Evolutionary conservation across 2,113 vertebrate genomes (phyloP).

Genomic region (Fukomys damarensis): DNA sequence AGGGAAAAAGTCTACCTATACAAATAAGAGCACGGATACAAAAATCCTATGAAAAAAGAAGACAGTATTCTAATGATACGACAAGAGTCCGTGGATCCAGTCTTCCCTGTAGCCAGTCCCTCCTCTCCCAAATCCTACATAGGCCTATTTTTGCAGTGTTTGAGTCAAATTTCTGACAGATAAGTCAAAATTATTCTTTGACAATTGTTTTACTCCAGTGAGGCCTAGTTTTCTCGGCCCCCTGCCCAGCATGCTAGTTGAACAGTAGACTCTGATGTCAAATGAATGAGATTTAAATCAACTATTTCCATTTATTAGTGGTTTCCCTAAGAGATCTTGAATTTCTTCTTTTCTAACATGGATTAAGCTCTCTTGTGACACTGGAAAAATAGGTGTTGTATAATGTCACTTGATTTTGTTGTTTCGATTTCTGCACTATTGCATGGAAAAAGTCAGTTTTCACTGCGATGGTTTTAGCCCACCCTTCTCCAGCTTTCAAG

Average conservation of each 20-base stretch:
- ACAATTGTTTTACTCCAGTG: not conserved
- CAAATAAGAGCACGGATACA: not conserved
- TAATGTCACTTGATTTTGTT: not conserved
- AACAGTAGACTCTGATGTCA: not conserved
- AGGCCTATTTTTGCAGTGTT: not conserved
- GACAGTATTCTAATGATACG: not conserved
- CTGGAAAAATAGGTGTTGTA: not conserved
- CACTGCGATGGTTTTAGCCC: not conserved
- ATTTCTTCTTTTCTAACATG: not conserved
- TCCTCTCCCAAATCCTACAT: not conserved
- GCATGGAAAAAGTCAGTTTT: not conserved
- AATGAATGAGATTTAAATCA: not conserved
- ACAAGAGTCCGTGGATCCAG: rapidly evolving
- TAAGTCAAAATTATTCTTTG: not conserved
- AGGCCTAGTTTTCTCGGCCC: not conserved
- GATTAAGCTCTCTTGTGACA: not conserved
- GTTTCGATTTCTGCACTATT: not conserved
- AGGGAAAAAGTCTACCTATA: not conserved
- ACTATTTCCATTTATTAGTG: not conserved
- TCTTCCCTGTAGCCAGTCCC: not conserved
- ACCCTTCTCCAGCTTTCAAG: not conserved
- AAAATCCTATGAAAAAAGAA: not conserved
- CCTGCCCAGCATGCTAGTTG: not conserved
- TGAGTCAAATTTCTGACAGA: not conserved
- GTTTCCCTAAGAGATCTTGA: not conserved